A percentile compares a stretch with the other conserved stretches of the same genome.
Evolutionary conservation across 1,140 invertebrate species (phyloP).

Genomic region (Pogonomyrmex barbatus): DNA sequence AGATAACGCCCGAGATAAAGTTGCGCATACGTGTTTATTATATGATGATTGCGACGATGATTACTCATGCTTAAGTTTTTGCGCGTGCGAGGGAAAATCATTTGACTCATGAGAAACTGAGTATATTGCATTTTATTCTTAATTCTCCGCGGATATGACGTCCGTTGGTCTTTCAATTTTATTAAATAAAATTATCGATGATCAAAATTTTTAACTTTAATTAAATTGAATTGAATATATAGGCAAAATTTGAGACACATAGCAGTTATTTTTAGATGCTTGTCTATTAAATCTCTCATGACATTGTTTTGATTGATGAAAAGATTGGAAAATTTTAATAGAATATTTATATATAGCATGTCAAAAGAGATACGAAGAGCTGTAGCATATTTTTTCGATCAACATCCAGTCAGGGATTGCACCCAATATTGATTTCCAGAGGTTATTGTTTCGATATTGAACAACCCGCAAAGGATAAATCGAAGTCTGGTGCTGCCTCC

Average conservation of each 20-base stretch:
- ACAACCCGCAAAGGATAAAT: conserved; percentile 67
- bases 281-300: not conserved
- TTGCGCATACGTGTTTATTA: conserved; percentile 55
- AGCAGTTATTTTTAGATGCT: not conserved
- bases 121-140: conserved; percentile 38
- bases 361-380: not conserved
- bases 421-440: conserved; percentile 65
- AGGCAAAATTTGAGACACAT: not conserved
- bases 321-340: conserved; percentile 25
- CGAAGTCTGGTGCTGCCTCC: conserved; percentile 53
- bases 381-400: conserved; percentile 35
- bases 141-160: not conserved
- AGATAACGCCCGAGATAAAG: conserved; percentile 79
- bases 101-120: conserved; percentile 72
- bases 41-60: conserved; percentile 75
- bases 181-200: not conserved
- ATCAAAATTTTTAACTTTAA: conserved; percentile 1
- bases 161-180: not conserved
- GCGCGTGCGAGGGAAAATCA: conserved; percentile 70
- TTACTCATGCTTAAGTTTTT: conserved; percentile 74
- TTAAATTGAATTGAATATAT: not conserved
- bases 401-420: conserved; percentile 41
- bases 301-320: not conserved
- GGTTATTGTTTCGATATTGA: conserved; percentile 64
- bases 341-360: conserved; percentile 1